Conservation (phyloP, 2,113 vertebrate genomes). For the Gobius niger region DNA sequence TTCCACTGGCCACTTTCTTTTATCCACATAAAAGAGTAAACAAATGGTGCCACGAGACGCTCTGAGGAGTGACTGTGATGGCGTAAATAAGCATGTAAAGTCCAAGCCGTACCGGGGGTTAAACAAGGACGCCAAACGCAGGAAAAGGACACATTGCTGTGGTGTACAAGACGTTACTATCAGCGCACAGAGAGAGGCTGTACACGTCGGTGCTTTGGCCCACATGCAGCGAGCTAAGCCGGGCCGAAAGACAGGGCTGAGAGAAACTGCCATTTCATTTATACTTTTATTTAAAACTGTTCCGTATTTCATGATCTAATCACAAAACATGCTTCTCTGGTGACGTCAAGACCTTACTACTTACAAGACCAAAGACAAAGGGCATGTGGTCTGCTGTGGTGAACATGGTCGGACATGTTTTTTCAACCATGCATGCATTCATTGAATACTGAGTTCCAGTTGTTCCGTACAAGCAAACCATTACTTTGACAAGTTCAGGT, state of each 20-base stretch:
- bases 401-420: not conserved
- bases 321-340: not conserved
- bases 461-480: too few relatives aligned
- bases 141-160: not conserved
- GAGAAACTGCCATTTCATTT: slow-evolving; percentile 58
- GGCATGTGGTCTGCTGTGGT: not conserved
- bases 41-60: slow-evolving; percentile 29
- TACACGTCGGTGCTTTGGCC: slow-evolving; percentile 53
- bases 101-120: slow-evolving; percentile 16
- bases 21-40: slow-evolving; percentile 48
- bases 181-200: slow-evolving; percentile 19
- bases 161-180: slow-evolving; percentile 15
- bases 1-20: slow-evolving; percentile 51
- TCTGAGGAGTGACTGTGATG: slow-evolving; percentile 17
- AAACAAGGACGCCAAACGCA: slow-evolving; percentile 20
- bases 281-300: not conserved
- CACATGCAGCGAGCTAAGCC: slow-evolving; percentile 55
- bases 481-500: too few relatives aligned
- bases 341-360: not conserved
- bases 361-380: too few relatives aligned
- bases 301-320: not conserved
- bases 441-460: not conserved
- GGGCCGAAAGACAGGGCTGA: slow-evolving; percentile 31
- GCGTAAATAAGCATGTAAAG: slow-evolving; percentile 50
- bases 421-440: not conserved